Base-by-base conservation (phyloP, 2,888 invertebrate species). In the Tricholauxania praeusta region DNA sequence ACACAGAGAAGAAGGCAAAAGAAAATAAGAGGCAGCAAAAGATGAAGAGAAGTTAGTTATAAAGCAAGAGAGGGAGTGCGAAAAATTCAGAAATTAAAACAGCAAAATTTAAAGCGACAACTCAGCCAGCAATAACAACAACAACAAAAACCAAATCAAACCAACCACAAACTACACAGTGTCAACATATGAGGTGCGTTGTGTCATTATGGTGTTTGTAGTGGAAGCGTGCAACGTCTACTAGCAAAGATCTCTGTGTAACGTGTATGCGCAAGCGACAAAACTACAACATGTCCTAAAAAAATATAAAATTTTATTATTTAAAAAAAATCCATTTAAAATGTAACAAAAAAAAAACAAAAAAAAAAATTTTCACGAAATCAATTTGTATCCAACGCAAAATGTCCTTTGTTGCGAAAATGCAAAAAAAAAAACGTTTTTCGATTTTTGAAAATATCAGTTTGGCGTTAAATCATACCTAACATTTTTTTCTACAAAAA, bases 61-160 rank as follows among this genome's bases (percentile, higher is more conserved):
- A 49, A 53, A 53, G 70, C 22, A 47, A 39, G 17, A 1, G 22
- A 3, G 57, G 49, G 19, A 69, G 59, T 47, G 60, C 55, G 72
- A 70, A 68, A 73, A 71, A 73, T 71, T 74, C 63, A 72, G 73
- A 73, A 67, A 48, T 60, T 51, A 59, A 66, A 68, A 48, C 67
- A 22, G 48, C 52, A 66, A 39, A 53, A 67, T 67, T 67, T 47
- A 39, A 67, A 47, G 39, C 72, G 65, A 70, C 67, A 75, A 51
- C 72, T 80, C 76, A 76, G 74, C 75, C 75, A 75, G 75, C 74
- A 74, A 73, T 77, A 75, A 71, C 74, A 71, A 76, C 19, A 49
- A 69, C 49, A 63, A 72, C 47, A 59, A 52, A 62, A 66, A 66
- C 47, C 55, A 65, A 39, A 39, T 39, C 39, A 39, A 39, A 39